Percentiles rank a stretch among this genome's conserved stretches.
Evolutionary conservation across 2,797 vertebrate genomes (phyloP).

Genomic region (Neoniphon sammara): DNA sequence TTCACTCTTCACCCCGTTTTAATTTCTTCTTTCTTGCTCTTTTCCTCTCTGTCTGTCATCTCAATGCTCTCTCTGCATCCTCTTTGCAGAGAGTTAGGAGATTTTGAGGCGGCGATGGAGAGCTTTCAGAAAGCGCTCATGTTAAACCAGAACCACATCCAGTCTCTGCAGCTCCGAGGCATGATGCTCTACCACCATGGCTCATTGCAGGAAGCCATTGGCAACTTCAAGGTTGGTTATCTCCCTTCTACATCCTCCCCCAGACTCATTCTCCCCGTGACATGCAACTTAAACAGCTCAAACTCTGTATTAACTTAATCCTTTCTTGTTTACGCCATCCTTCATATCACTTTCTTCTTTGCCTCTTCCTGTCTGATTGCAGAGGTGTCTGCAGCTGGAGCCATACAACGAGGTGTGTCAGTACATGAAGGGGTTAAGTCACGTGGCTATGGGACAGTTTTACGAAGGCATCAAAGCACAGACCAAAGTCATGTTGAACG

Average conservation of each 20-base stretch:
- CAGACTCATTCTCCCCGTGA: no score
- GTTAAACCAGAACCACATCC: conserved; percentile 97
- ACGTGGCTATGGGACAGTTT: conserved; percentile 98
- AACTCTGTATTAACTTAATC: neutral
- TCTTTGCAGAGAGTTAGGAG: conserved; percentile 91
- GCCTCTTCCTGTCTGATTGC: neutral
- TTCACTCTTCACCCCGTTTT: neutral
- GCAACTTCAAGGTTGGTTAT: conserved; percentile 92
- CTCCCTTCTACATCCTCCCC: no score
- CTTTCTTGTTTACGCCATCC: neutral
- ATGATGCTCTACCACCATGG: conserved; percentile 99
- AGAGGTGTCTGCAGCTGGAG: conserved; percentile 95
- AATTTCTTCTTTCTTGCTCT: neutral
- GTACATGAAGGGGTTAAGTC: conserved; percentile 97
- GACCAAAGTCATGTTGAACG: conserved; percentile 98
- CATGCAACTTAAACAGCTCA: no score
- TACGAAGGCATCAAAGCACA: conserved; percentile 99
- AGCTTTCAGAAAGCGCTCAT: conserved; percentile 97
- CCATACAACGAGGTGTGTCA: conserved; percentile 98
- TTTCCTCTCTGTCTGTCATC: neutral
- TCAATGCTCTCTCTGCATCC: conserved; percentile 8
- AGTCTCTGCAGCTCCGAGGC: conserved; percentile 95
- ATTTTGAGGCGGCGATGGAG: conserved; percentile 96
- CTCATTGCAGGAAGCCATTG: conserved; percentile 92
- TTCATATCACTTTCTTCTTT: neutral